phyloP scores from a whole-genome alignment of 2,888 invertebrate genomes.

The Amitus sp. region DNA sequence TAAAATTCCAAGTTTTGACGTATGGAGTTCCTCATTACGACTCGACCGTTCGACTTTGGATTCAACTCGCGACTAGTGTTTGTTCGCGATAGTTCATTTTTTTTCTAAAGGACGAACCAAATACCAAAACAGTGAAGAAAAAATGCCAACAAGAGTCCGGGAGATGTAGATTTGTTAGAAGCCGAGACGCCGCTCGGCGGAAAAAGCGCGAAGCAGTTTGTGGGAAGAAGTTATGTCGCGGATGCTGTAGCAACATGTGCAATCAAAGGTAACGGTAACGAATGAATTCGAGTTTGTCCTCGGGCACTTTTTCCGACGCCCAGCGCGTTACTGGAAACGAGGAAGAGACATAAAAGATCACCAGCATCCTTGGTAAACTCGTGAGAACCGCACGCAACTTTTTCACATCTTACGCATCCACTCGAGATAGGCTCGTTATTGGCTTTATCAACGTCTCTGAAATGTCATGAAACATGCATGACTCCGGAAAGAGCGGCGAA shows the following conservation, averaged over 20 bases:
- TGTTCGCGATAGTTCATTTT: no score
- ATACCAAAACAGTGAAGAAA: no score
- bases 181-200: constrained; percentile 15
- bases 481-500: not conserved
- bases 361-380: constrained; percentile 24
- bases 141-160: not conserved
- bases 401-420: not conserved
- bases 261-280: constrained; percentile 38
- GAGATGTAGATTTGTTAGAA: constrained; percentile 28
- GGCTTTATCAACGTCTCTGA: not conserved
- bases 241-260: constrained; percentile 20
- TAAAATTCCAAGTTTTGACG: no score
- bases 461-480: constrained; percentile 1
- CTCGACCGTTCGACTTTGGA: no score
- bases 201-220: constrained; percentile 11
- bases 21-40: no score
- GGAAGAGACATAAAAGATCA: constrained; percentile 27
- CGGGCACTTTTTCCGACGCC: not conserved
- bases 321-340: not conserved
- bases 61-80: no score
- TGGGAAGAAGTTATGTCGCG: constrained; percentile 13
- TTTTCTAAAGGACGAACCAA: no score
- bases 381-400: constrained; percentile 10
- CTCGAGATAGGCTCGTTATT: not conserved
- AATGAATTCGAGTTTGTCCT: constrained; percentile 28